Base-by-base conservation (phyloP, 2,113 vertebrate genomes). In the Dromaius novaehollandiae region DNA sequence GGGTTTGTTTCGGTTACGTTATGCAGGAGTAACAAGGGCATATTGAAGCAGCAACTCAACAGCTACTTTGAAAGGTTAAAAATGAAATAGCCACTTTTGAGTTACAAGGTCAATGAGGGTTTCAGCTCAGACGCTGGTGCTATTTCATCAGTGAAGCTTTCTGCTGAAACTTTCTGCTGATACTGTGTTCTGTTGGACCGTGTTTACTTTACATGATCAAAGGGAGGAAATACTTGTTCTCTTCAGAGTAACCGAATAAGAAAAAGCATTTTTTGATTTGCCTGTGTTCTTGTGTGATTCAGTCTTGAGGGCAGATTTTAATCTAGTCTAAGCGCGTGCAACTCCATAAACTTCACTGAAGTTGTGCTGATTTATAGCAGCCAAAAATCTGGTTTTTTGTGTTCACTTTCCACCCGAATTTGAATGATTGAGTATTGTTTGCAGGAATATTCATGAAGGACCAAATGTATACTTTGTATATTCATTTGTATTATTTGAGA, bases 161-260 rank as follows among this genome's bases (percentile, higher is more conserved):
- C 68, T 93, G 69, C 82, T 73, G 82, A 94, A 86, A 71, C 51
- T 38, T 38, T 55, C 19, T 30, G 51, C 61, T 71, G 60, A 58
- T 90, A 88, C 58, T 94, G 82, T 78, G 75, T 86, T 86, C 82
- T 91, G 63, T 96, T 89, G 88, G 91, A 81, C 79, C 19, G 51
- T 84, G 48, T 86, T 89, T 78, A 64, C 53, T 96, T 68, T 86
- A 84, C 42, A 17, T 53, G 85, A 96, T 97, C 94, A 95, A 96
- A 97, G 93, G 82, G 93, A 96, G 94, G 91, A 96, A 96, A 94
- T 93, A 89, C 38, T 91, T 95, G 64, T 94, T 94, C 95, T 93
- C 88, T 91, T 95, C 75, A 88, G 91, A 58, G 91, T 91, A 94
- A 95, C 91, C n/a, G 85, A 95, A 91, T 94, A 94, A 18, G 90